Evolutionary conservation across 30 jellyfish, hydroid and myxozoan genomes (phyloP).

Genomic region (Aurelia coerulea): DNA sequence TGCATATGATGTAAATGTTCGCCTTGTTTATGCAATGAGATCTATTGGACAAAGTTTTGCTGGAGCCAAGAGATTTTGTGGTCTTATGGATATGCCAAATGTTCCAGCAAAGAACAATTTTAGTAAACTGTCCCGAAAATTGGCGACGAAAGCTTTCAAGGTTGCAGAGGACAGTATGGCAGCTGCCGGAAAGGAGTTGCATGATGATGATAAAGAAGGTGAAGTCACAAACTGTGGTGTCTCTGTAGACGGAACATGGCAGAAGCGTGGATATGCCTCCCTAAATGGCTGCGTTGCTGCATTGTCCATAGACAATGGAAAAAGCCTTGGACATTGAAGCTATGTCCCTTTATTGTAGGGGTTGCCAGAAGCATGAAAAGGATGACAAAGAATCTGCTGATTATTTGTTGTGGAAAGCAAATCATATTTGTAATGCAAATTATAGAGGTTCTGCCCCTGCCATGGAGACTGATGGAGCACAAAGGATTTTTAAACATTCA

Average conservation of each 20-base stretch:
- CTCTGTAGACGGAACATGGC: constrained; percentile 3
- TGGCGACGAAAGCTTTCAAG: neutral
- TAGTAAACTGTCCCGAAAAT: neutral
- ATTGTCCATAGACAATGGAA: neutral
- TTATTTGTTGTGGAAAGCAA: too few species aligned
- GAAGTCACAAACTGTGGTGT: neutral
- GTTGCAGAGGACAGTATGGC: constrained; percentile 29
- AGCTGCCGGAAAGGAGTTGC: constrained; percentile 19
- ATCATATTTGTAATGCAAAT: too few species aligned
- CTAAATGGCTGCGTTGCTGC: constrained; percentile 25
- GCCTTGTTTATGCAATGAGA: constrained; percentile 27
- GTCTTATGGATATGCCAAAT: constrained; percentile 21
- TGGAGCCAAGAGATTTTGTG: constrained; percentile 26
- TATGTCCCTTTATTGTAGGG: too few species aligned
- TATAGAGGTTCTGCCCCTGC: too few species aligned
- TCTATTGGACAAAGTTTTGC: constrained; percentile 15
- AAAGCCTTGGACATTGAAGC: too few species aligned
- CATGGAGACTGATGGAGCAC: too few species aligned
- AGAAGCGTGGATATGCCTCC: constrained; percentile 47
- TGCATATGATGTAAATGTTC: constrained; percentile 8
- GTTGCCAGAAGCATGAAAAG: too few species aligned
- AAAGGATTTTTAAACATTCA: too few species aligned
- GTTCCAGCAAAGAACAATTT: neutral
- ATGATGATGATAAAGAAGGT: neutral
- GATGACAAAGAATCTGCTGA: too few species aligned